Base-by-base conservation (phyloP, 2,797 vertebrate genomes). In the Amblyopsis hoosieri region DNA sequence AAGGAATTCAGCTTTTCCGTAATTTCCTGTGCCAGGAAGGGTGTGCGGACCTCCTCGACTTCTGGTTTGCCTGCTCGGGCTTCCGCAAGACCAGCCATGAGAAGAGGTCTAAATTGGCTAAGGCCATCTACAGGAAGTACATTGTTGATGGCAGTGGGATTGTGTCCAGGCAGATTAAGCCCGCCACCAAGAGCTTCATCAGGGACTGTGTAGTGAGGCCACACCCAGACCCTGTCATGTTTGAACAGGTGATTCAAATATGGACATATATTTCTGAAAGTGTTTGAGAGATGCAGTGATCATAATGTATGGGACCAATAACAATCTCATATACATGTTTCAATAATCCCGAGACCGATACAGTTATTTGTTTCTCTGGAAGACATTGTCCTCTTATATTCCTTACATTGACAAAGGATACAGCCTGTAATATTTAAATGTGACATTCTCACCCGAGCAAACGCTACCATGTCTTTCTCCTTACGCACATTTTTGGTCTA, bases 51-150 rank as follows among this genome's bases (percentile, higher is more conserved):
- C 88, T 98, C 66, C 91, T 98, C 67, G 97, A 99, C 88, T 99
- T 99, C 87, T 99, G 97, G 97, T 98, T 99, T 12, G 97, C 97
- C 48, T 99, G 97, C 87, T 96, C 94, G 0, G 97, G 97, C 60
- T 99, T 99, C 90, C 89, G 95, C 76, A 96, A 98, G 81, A 92
- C 88, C 45, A 76, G 81, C 62, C 74, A 82, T 56, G 95, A 97
- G 71, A 97, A 96, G 81, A 90, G 93, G 85, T 89, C 94, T 12
- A 99, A 96, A 85, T 88, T 99, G 80, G 96, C 97, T 67, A 98
- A 96, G 90, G 96, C 93, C 62, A 99, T 99, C 80, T 99, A 98
- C 89, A 95, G 95, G 86, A 98, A 97, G 76, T 99, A 97, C 85
- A 94, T 98, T 60, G 92, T 96, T 0, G 96, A 97, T 61, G 94